phyloP scores from a whole-genome alignment of 2,797 vertebrate genomes.

The Chromobotia macracanthus region DNA sequence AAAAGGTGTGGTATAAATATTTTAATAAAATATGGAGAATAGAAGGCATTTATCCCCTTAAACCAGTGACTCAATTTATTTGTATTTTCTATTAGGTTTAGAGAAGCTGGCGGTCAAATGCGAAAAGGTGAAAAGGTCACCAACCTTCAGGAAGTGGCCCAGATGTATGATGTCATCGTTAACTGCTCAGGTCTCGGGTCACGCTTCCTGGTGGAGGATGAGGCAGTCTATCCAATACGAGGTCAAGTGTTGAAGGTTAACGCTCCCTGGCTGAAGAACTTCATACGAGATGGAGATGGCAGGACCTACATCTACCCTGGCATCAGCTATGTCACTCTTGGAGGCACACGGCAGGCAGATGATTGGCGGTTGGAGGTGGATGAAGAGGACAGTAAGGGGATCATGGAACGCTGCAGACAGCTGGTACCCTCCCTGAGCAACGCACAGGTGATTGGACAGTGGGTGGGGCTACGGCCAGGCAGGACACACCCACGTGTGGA shows the following conservation, averaged over 20 bases:
- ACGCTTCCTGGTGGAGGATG: slow-evolving; percentile 75
- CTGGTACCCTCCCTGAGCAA: slow-evolving; percentile 83
- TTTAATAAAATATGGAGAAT: not conserved
- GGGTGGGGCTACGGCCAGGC: slow-evolving; percentile 86
- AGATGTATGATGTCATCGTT: slow-evolving; percentile 80
- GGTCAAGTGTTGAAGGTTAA: slow-evolving; percentile 88
- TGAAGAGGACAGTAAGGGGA: slow-evolving; percentile 68
- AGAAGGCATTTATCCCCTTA: not conserved
- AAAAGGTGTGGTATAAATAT: slow-evolving; percentile 77
- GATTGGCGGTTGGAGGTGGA: slow-evolving; percentile 81
- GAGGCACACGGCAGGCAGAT: slow-evolving; percentile 83
- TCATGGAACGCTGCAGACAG: slow-evolving; percentile 80
- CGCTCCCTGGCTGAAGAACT: slow-evolving; percentile 91
- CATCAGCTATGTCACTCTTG: slow-evolving; percentile 75
- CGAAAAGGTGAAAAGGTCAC: slow-evolving; percentile 71
- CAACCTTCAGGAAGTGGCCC: slow-evolving; percentile 81
- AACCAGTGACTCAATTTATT: not conserved
- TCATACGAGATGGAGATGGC: slow-evolving; percentile 83
- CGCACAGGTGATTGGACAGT: slow-evolving; percentile 70
- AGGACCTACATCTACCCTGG: slow-evolving; percentile 90
- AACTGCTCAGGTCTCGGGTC: slow-evolving; percentile 90
- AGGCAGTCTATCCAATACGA: slow-evolving; percentile 76
- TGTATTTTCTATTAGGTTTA: slow-evolving; percentile 74
- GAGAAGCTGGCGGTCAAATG: slow-evolving; percentile 74
- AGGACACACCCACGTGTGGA: slow-evolving; percentile 79